Conservation (phyloP, 2,888 invertebrate genomes). For the Lucinisca nassula region DNA sequence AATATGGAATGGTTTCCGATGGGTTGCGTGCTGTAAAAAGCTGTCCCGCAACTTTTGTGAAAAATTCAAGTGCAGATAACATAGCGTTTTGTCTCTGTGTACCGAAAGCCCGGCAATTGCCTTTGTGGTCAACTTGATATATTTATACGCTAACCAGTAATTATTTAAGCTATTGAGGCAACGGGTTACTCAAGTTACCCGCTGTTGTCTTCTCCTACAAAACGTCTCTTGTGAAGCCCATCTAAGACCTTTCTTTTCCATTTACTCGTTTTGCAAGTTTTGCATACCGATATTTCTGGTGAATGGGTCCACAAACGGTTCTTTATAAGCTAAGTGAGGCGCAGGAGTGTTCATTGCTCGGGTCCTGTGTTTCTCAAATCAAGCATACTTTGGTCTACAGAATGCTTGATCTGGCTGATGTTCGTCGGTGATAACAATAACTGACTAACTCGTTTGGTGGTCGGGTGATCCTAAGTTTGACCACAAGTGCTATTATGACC, state of each 20-base stretch:
- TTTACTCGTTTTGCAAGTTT: constrained; percentile 63
- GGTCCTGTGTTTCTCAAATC: constrained; percentile 75
- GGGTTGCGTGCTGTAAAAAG: constrained; percentile 59
- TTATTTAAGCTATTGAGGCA: constrained; percentile 67
- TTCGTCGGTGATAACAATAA: background rate
- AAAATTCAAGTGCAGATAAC: constrained; percentile 59
- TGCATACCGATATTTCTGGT: constrained; percentile 62
- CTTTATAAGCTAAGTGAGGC: constrained; percentile 62
- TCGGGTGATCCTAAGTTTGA: background rate
- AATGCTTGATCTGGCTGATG: background rate
- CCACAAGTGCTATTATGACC: background rate
- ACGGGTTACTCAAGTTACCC: constrained; percentile 60
- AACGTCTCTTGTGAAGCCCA: constrained; percentile 61
- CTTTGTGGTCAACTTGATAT: constrained; percentile 71
- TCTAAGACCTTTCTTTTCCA: constrained; percentile 32
- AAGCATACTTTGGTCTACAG: constrained; percentile 52
- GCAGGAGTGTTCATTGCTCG: constrained; percentile 60
- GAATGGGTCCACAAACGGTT: constrained; percentile 41
- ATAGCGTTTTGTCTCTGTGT: constrained; percentile 46
- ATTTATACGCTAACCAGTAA: constrained; percentile 65
- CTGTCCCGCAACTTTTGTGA: constrained; percentile 17
- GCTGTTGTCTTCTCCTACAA: constrained; percentile 72
- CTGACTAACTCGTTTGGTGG: background rate
- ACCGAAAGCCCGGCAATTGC: constrained; percentile 48
- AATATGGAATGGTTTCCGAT: constrained; percentile 38